These are phyloP conservation scores for Drosophila algonquin DNA, from an alignment of 2,888 invertebrate species.

Conservation along the genomic window DNA sequence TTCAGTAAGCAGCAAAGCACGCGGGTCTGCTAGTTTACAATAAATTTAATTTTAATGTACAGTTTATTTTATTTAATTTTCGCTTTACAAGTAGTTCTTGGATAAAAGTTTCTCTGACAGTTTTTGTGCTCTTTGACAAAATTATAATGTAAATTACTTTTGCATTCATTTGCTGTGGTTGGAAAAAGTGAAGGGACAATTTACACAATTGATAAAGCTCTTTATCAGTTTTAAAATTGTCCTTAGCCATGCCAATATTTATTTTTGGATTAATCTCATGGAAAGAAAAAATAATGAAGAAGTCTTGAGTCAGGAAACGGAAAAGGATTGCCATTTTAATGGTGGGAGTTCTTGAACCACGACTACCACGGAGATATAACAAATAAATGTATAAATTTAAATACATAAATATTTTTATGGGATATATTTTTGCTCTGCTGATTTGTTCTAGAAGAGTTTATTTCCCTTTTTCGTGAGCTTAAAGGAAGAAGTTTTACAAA, in stretches of 20 bases:
- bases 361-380: too few relatives aligned
- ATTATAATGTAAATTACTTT: conserved; percentile 47
- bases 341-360: too few relatives aligned
- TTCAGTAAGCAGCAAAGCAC: too few relatives aligned
- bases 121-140: conserved; percentile 11
- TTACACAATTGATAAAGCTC: conserved; percentile 27
- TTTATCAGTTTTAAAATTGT: neutral
- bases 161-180: conserved; percentile 39
- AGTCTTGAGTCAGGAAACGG: too few relatives aligned
- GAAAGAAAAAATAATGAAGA: too few relatives aligned
- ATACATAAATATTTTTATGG: conserved; percentile 4
- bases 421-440: conserved; percentile 1
- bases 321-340: neutral
- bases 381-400: too few relatives aligned
- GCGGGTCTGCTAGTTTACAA: too few relatives aligned
- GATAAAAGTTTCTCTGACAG: conserved; percentile 28
- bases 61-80: conserved; percentile 23
- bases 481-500: neutral
- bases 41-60: conserved; percentile 16
- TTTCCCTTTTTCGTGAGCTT: neutral
- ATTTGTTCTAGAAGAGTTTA: conserved; percentile 1
- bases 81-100: neutral
- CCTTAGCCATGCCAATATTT: conserved; percentile 15
- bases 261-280: conserved; percentile 1
- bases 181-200: conserved; percentile 24